Base-by-base conservation (phyloP, 2,113 vertebrate genomes). In the Neotoma lepida region DNA sequence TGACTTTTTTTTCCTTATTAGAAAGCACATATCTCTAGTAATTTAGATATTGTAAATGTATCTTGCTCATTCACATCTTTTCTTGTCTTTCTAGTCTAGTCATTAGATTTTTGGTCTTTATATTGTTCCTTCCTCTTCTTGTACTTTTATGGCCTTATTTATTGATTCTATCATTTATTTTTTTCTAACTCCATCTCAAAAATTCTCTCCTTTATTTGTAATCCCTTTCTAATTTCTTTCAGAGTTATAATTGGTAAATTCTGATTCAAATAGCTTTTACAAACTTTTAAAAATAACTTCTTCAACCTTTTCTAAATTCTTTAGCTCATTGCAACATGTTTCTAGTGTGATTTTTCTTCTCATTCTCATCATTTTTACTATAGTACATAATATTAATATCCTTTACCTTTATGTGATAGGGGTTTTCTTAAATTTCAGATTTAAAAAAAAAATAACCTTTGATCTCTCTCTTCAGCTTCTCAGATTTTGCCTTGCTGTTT, bases 161-260 rank as follows among this genome's bases (percentile, higher is more conserved):
- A 7, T 20, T 58, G 8, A 89, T 4, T 74, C 86, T 70, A 85
- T 66, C 17, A 73, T 63, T 81, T 7, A 70, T 7, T 24, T 86
- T 76, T 64, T 90, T 95, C 9, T 93, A 74, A 44, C 20, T 88
- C 85, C 15, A 33, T n/a, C 17, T 86, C 63, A 94, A 70, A 81
- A 71, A 26, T 74, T 86, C 70, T 54, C 17, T 30, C 22, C 17
- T 54, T 91, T 54, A 18, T 54, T 94, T 64, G 20, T 51, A 56
- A 70, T 51, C 91, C 9, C 51, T 80, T 77, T 41, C 30, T 46
- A 35, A 71, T 51, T 87, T 82, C 3, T 71, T 66, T 41, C 44
- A 81, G 4, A 86, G 28, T 61, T 81, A 12, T 63, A 22, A 76
- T 20, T 44, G 6, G 56, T 94, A 74, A 51, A 93, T 80, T 86